A percentile compares a stretch with the other conserved stretches of the same genome.
Conservation (phyloP, 2,797 vertebrate species). For the Parambassis ranga region DNA sequence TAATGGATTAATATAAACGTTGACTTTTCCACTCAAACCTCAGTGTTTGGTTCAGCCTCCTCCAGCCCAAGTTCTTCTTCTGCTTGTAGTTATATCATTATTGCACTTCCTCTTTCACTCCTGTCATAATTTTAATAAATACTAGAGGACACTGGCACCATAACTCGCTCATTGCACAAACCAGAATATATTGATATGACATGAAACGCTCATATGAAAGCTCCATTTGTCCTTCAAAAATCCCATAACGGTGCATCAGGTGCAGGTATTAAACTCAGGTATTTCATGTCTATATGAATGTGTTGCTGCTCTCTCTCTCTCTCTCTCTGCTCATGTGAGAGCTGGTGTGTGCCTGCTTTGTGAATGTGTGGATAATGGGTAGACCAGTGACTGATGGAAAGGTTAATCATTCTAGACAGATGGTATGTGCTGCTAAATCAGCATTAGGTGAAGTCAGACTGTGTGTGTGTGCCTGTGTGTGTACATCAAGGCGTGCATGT, state of each 20-base stretch:
- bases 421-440: slow-evolving; percentile 69
- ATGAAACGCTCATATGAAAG: too few species aligned
- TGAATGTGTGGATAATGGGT: slow-evolving; percentile 52
- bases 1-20: too few species aligned
- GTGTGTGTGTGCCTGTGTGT: slow-evolving; percentile 9
- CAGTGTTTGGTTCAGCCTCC: too few species aligned
- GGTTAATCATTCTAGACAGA: slow-evolving; percentile 74
- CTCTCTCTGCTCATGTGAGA: neutral
- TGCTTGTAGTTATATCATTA: too few species aligned
- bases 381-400: slow-evolving; percentile 68
- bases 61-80: too few species aligned
- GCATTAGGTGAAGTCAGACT: slow-evolving; percentile 47
- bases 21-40: too few species aligned
- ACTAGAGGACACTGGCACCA: too few species aligned
- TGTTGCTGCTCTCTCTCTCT: neutral
- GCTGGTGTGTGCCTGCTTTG: slow-evolving; percentile 2
- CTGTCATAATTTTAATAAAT: too few species aligned
- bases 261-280: neutral
- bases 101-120: neutral
- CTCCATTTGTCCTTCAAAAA: neutral
- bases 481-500: slow-evolving; percentile 19
- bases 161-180: too few species aligned
- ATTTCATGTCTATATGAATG: slow-evolving; percentile 2
- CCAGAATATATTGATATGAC: too few species aligned
- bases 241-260: neutral